These are phyloP conservation scores for Psittacula derbiana DNA, from an alignment of 2,797 vertebrate genomes.

Conservation along the genomic window DNA sequence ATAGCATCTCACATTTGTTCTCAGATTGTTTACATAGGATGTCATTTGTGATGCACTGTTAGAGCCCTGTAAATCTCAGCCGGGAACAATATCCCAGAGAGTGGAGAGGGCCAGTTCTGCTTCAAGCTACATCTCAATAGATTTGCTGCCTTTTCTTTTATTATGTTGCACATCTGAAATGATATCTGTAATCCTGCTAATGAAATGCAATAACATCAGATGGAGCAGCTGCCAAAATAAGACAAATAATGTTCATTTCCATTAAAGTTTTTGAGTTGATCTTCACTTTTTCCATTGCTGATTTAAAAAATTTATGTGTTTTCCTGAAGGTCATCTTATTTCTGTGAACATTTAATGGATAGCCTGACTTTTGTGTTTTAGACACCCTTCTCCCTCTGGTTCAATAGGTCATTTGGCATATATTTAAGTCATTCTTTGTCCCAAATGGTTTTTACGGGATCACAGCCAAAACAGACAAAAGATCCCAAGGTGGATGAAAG, in stretches of 20 bases:
- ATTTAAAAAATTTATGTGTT: neutral
- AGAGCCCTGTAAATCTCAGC: slow-evolving; percentile 35
- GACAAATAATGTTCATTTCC: neutral
- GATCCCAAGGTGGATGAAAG: neutral
- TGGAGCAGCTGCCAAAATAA: neutral
- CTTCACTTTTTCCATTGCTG: neutral
- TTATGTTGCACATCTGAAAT: slow-evolving; percentile 28
- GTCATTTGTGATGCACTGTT: slow-evolving; percentile 40
- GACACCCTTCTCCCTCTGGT: neutral
- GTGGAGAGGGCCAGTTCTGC: neutral
- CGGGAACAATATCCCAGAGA: slow-evolving; percentile 30
- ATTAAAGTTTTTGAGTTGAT: neutral
- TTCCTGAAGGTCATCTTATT: neutral
- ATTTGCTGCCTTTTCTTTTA: slow-evolving; percentile 30
- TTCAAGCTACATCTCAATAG: slow-evolving; percentile 26
- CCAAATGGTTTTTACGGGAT: neutral
- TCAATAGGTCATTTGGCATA: slow-evolving; percentile 39
- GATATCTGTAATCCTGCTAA: slow-evolving; percentile 34
- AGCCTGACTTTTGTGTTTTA: neutral
- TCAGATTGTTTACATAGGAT: slow-evolving; percentile 34
- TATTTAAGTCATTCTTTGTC: slow-evolving; percentile 20
- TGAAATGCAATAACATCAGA: slow-evolving; percentile 41
- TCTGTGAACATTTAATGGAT: neutral
- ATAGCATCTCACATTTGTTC: slow-evolving; percentile 35
- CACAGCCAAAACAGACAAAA: slow-evolving; percentile 42